Evolutionary conservation across 2,888 invertebrate species (phyloP), one percentile per base, ranked within the genome.

Genomic region (Sabatieria punctata): DNA sequence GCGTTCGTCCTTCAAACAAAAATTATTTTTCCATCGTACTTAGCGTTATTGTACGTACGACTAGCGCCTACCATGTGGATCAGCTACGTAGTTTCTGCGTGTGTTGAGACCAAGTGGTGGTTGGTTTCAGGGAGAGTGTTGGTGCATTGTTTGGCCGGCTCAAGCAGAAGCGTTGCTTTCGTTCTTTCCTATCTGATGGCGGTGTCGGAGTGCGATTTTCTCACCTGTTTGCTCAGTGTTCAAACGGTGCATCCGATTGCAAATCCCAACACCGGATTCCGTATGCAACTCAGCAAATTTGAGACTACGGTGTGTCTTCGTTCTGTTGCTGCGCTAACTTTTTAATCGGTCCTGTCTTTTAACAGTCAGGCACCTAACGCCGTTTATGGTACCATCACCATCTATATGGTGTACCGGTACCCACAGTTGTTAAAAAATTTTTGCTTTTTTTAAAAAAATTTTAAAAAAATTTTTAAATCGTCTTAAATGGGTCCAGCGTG

Each of bases 121-220:
- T n/a, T n/a, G n/a, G n/a, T n/a, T n/a, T n/a, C n/a, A 47, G 39
- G 43, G 2, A 21, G 37, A 22, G 43, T 43, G 43, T 37, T 52
- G 50, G 50, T 63, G 45, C 60, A 43, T 71, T 86, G 86, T 68
- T 71, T 93, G 64, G 93, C 91, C 21, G 93, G 93, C 26, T 88
- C 93, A 80, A 91, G 91, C 1, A 78, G 93, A 22, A 89, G 89
- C 62, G 91, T 91, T 54, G 89, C 93, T 0, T 82, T 93, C 45
- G 84, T 85, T 0, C 85, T 88, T 48, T 91, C 91, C 36, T 93
- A 93, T 71, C 82, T 93, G 53, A 91, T 93, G 89, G 82, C 85
- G 40, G 84, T 82, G 51, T 88, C 91, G 25, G 74, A 78, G 51
- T 74, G 91, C 42, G 79, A 77, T 47, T 89, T 88, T 85, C 82